These are phyloP conservation scores for Antrozous pallidus DNA, from an alignment of 2,797 vertebrate genomes.

Conservation along the genomic window DNA sequence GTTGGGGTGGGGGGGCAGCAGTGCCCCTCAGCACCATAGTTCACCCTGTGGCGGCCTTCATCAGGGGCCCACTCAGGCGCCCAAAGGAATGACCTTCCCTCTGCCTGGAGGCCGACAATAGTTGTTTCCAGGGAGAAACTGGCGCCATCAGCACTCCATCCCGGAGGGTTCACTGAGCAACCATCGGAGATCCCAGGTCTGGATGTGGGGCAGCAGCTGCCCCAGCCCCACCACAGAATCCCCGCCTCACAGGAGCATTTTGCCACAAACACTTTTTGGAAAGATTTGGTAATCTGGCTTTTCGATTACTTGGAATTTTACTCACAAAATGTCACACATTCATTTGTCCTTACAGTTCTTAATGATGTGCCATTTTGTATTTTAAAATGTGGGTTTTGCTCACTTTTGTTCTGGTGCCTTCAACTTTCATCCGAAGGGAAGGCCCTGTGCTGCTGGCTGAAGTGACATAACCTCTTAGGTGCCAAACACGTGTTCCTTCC, in stretches of 20 bases:
- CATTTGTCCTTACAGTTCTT: neutral
- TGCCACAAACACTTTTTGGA: neutral
- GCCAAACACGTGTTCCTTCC: neutral
- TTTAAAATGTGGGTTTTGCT: neutral
- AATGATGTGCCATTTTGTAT: neutral
- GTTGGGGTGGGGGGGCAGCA: too few species aligned
- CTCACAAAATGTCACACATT: neutral
- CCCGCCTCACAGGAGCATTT: neutral
- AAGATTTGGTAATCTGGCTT: neutral
- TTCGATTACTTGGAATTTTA: neutral
- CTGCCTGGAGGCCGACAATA: neutral
- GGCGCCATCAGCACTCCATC: accelerated
- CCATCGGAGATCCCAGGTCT: neutral
- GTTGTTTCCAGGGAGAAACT: neutral
- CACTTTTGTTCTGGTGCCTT: neutral
- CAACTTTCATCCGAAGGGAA: neutral
- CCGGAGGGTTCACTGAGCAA: neutral
- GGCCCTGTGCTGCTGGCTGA: neutral
- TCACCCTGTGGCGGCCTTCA: neutral
- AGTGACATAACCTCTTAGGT: neutral
- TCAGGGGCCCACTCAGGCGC: neutral
- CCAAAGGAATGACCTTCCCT: neutral
- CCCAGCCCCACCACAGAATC: accelerated
- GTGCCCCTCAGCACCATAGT: neutral
- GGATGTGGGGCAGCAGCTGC: neutral